A percentile compares a stretch with the other conserved stretches of the same genome.
Conservation (phyloP, 2,113 vertebrate genomes). For the Cavia aperea region DNA sequence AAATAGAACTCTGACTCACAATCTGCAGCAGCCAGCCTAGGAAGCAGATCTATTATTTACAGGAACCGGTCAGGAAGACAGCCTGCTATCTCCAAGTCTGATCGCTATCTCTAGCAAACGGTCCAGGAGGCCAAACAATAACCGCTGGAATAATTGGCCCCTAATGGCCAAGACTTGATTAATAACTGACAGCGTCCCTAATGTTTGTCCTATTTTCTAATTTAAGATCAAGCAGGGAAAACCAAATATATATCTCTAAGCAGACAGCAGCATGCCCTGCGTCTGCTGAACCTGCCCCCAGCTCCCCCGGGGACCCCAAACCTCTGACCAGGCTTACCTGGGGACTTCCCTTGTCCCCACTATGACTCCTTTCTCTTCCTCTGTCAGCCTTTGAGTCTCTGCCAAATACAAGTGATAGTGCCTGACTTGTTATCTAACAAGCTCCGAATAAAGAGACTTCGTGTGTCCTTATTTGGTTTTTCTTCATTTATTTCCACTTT, state of each 20-base stretch:
- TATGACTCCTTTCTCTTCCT: neutral
- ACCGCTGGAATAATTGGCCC: neutral
- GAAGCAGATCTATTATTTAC: neutral
- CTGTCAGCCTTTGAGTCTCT: conserved; percentile 1
- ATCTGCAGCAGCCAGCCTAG: neutral
- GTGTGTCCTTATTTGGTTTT: neutral
- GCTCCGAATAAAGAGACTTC: neutral
- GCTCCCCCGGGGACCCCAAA: neutral
- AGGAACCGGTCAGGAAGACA: neutral
- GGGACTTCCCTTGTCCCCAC: neutral
- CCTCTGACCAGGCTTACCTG: neutral
- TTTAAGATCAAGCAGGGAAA: conserved; percentile 3
- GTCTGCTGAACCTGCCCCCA: neutral
- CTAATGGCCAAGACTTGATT: neutral
- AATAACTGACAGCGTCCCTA: neutral
- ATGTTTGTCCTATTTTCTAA: neutral
- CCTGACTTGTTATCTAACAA: neutral
- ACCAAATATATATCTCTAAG: neutral
- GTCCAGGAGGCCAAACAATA: neutral
- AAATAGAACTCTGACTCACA: conserved; percentile 35
- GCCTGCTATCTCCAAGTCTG: neutral
- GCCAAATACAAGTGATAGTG: neutral
- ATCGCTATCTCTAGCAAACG: neutral
- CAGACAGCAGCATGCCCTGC: neutral
- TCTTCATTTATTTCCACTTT: conserved; percentile 31